Evolutionary conservation across 2,113 vertebrate genomes (phyloP), one percentile per base, ranked within the genome.

Genomic region (Opisthocomus hoazin): DNA sequence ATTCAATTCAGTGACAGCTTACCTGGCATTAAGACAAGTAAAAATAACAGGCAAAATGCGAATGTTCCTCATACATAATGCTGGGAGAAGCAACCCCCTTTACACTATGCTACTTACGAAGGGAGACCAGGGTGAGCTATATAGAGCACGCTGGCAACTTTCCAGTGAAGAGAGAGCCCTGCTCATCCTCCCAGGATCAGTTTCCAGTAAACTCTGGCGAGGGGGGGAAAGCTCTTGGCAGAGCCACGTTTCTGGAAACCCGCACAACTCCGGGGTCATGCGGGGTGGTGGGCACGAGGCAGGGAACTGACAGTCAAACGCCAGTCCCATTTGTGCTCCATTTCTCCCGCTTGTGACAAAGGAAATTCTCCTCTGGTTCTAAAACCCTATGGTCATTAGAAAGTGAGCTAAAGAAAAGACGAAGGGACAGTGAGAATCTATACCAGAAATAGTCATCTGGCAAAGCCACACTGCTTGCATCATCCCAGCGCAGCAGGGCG

Each of bases 61-160:
- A 82, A 36, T 6, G 6, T 7, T 88, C 56, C 57, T 87, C 51
- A 10, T 51, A 51, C 53, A 77, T 22, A 54, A 53, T 5, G 45
- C 58, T 41, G 37, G 80, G 60, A 93, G 88, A 79, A 96, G 87
- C 70, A 90, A 93, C 41, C 56, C 71, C 70, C 43, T 19, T 37
- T 24, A 10, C 14, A 2, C 50, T 57, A 83, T 54, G 77, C 71
- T 37, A 4, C 29, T 87, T 71, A 45, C 23, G 61, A 57, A 66
- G 41, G 58, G 61, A 86, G 65, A 82, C 20, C 70, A 65, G 69
- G 64, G 53, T 0, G 4, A 86, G 73, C 97, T 95, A 87, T 81
- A 88, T 15, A 95, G 97, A 97, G 94, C 95, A 82, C 27, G 3
- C 29, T n/a, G 60, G 76, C 89, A 71, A 12, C 86, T 94, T 61